Conservation (phyloP, 2,888 invertebrate genomes). For the Agrypnus murinus region DNA sequence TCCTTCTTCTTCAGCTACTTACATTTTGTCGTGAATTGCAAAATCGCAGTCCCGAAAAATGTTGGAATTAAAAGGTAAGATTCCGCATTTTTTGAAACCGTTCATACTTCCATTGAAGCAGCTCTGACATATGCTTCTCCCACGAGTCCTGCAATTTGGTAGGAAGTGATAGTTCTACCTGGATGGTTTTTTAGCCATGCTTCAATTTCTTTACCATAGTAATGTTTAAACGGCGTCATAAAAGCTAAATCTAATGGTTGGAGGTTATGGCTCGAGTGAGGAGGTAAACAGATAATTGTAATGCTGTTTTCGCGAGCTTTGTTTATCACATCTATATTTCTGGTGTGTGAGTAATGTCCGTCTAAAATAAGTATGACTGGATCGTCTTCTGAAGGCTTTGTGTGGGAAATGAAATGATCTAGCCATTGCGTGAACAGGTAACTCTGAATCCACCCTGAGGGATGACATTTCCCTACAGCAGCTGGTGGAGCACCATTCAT, state of each 20-base stretch:
- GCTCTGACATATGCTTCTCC: no score
- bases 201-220: conserved; percentile 55
- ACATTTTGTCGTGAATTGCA: conserved; percentile 9
- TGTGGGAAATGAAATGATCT: conserved; percentile 56
- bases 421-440: no score
- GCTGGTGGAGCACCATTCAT: conserved; percentile 62
- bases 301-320: conserved; percentile 35
- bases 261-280: conserved; percentile 54
- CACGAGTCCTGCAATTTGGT: no score
- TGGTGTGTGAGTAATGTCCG: no score
- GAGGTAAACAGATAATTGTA: conserved; percentile 35
- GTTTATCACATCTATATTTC: no score
- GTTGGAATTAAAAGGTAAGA: conserved; percentile 49
- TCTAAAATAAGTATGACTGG: no score
- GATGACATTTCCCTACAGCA: no score
- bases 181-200: conserved; percentile 56
- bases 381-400: no score
- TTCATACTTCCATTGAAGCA: conserved; percentile 49
- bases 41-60: conserved; percentile 23
- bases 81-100: conserved; percentile 54
- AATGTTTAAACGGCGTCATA: conserved; percentile 57
- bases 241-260: conserved; percentile 55
- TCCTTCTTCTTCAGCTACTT: no score
- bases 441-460: conserved; percentile 64
- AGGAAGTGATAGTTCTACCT: no score